Conservation (phyloP, 1,140 invertebrate genomes). For the Solenopsis invicta region DNA sequence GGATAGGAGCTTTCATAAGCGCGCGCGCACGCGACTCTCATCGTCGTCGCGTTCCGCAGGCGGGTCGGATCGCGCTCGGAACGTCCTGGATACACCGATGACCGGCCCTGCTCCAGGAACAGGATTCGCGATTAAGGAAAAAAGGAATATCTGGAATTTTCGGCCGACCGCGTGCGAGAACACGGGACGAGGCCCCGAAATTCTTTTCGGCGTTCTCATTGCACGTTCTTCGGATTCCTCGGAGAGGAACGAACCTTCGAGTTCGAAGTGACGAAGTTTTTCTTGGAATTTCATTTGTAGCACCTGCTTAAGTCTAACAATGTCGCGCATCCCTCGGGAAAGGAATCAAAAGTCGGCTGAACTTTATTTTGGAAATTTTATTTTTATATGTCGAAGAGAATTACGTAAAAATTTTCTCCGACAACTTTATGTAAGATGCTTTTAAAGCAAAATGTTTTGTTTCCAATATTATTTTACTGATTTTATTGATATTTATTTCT, state of each 20-base stretch:
- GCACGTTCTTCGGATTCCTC: neutral
- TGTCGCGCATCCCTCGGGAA: neutral
- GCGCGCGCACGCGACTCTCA: neutral
- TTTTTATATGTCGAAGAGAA: neutral
- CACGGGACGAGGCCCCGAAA: too few relatives aligned
- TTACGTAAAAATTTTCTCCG: neutral
- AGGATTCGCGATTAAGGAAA: conserved; percentile 22
- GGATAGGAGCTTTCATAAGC: conserved; percentile 60
- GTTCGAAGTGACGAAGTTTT: neutral
- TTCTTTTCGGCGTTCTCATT: neutral
- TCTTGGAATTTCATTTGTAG: neutral
- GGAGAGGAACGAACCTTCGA: too few relatives aligned
- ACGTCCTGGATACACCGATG: conserved; percentile 31
- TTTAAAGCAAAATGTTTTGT: neutral
- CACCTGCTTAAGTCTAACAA: neutral
- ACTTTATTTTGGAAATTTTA: neutral
- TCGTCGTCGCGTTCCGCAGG: neutral
- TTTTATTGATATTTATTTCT: conserved; percentile 11
- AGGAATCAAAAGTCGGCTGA: neutral
- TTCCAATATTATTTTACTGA: neutral
- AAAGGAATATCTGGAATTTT: conserved; percentile 22
- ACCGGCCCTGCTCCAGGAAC: conserved; percentile 23
- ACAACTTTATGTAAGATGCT: neutral
- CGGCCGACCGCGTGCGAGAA: neutral
- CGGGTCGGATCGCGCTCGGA: neutral